These are phyloP conservation scores for Ennomos erosarius DNA, from an alignment of 2,888 invertebrate species.

Conservation along the genomic window DNA sequence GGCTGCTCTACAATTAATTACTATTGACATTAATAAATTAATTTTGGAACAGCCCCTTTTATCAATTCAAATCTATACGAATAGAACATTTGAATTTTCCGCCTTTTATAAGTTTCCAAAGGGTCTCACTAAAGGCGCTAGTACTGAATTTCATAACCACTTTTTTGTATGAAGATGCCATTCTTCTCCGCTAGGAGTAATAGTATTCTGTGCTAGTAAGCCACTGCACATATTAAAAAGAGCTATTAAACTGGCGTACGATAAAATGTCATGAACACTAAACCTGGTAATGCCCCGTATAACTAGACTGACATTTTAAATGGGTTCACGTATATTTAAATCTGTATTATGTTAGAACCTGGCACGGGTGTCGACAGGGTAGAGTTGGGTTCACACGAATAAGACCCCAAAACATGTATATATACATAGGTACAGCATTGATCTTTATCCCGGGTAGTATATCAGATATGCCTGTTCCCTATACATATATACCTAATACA, in stretches of 20 bases:
- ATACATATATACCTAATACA: too few species aligned
- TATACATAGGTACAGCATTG: constrained; percentile 6
- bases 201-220: too few species aligned
- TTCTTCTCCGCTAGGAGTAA: too few species aligned
- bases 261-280: constrained; percentile 1
- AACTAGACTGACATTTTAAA: constrained; percentile 3
- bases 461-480: not conserved
- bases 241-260: not conserved
- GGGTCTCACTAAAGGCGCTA: too few species aligned
- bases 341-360: not conserved
- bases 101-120: too few species aligned
- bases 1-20: too few species aligned
- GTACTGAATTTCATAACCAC: too few species aligned
- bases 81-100: too few species aligned
- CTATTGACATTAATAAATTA: too few species aligned
- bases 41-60: too few species aligned
- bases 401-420: constrained; percentile 8
- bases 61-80: too few species aligned
- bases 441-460: not conserved
- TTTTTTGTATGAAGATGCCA: too few species aligned
- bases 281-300: not conserved
- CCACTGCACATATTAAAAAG: not conserved
- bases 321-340: constrained; percentile 9
- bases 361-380: constrained; percentile 11
- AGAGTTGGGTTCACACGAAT: constrained; percentile 19